phyloP scores from a whole-genome alignment of 2,113 vertebrate genomes.

The Tyrannus savana region DNA sequence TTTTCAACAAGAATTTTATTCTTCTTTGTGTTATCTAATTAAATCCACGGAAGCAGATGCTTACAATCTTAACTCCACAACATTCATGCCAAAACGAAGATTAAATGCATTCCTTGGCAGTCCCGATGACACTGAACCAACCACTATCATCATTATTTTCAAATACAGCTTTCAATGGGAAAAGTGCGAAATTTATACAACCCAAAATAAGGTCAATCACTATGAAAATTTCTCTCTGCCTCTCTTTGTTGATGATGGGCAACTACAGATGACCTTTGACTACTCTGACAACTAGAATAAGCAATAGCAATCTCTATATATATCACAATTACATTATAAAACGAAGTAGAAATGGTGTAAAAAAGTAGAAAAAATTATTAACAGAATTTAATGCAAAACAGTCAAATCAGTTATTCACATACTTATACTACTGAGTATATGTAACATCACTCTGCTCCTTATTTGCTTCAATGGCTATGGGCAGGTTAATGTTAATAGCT shows the following conservation, averaged over 20 bases:
- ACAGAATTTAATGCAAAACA: background rate
- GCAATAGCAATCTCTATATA: background rate
- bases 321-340: background rate
- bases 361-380: background rate
- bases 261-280: background rate
- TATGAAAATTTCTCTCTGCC: background rate
- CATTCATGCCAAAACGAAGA: background rate
- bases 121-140: background rate
- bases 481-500: conserved; percentile 73
- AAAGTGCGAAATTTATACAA: background rate
- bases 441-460: background rate
- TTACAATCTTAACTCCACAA: background rate
- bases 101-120: background rate
- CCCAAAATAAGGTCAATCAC: background rate
- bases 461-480: background rate
- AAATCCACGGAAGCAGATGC: background rate
- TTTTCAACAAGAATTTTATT: background rate
- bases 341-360: background rate
- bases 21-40: background rate
- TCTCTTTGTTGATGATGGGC: background rate
- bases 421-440: background rate
- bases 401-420: background rate
- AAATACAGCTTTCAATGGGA: background rate
- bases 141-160: background rate
- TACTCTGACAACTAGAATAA: background rate